Evolutionary conservation across 92 coral and sea anemone species (phyloP).

Genomic region (Heliopora coerulea): DNA sequence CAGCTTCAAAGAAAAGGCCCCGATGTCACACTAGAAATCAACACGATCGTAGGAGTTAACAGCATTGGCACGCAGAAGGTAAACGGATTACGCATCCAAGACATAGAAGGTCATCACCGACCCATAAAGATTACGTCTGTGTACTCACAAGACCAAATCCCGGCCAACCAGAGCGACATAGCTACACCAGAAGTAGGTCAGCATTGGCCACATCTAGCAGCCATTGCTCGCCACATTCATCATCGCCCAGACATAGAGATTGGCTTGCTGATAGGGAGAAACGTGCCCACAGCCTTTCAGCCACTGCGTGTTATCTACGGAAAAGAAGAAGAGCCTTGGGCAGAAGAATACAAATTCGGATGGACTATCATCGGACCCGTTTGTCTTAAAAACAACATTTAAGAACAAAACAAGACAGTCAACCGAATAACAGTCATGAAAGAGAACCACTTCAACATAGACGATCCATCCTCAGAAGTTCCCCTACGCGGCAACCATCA

Average conservation of each 20-base stretch:
- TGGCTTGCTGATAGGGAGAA: conserved; percentile 52
- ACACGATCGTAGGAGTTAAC: conserved; percentile 56
- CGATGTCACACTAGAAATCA: conserved; percentile 55
- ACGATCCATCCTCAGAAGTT: no score
- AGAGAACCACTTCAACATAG: neutral
- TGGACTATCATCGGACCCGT: conserved; percentile 75
- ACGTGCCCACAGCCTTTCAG: conserved; percentile 44
- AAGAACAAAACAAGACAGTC: conserved; percentile 9
- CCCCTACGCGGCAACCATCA: neutral
- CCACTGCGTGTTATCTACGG: conserved; percentile 59
- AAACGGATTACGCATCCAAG: conserved; percentile 43
- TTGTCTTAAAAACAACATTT: conserved; percentile 29
- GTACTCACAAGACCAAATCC: conserved; percentile 50
- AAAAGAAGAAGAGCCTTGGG: conserved; percentile 65
- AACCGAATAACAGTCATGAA: conserved; percentile 35
- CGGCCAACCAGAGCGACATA: conserved; percentile 49
- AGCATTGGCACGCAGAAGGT: conserved; percentile 51
- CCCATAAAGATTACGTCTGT: conserved; percentile 38
- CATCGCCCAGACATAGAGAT: conserved; percentile 46
- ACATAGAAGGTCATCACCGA: conserved; percentile 42
- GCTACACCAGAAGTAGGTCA: conserved; percentile 50
- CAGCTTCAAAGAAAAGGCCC: conserved; percentile 42
- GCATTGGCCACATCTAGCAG: conserved; percentile 46
- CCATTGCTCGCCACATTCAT: conserved; percentile 51
- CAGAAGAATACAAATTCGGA: conserved; percentile 65